Evolutionary conservation across 2,113 vertebrate genomes (phyloP).

Genomic region (Paratilapia polleni): DNA sequence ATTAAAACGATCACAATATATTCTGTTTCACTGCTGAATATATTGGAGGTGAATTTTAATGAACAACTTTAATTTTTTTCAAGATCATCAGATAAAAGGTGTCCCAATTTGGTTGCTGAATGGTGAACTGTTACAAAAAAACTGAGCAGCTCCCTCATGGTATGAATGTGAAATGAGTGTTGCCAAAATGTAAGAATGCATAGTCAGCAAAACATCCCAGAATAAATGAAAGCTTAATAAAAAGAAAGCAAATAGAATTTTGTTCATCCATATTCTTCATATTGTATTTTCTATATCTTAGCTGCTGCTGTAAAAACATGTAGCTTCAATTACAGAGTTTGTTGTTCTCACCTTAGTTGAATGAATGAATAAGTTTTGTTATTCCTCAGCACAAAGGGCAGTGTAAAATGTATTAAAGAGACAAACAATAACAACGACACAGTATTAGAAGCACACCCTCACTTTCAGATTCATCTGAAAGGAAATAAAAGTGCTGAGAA

Average conservation of each 20-base stretch:
- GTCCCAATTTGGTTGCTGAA: not conserved
- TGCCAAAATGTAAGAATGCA: conserved; percentile 31
- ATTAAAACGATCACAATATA: not conserved
- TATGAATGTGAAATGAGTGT: not conserved
- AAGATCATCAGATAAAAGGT: not conserved
- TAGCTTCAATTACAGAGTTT: conserved; percentile 4
- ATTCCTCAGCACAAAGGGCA: not conserved
- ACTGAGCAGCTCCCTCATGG: not conserved
- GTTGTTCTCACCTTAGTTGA: not conserved
- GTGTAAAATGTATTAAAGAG: not conserved
- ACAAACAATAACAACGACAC: conserved; percentile 4
- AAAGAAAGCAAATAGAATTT: conserved; percentile 32
- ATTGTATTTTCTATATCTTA: conserved; percentile 15
- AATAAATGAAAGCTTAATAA: conserved; percentile 20
- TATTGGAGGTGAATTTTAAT: too few relatives aligned
- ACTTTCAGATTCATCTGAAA: not conserved
- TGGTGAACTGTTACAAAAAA: not conserved
- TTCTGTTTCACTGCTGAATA: not conserved
- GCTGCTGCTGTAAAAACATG: conserved; percentile 11
- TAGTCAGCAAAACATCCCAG: conserved; percentile 26
- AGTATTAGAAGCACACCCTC: not conserved
- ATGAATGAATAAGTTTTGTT: not conserved
- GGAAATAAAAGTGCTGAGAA: not conserved
- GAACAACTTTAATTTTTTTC: accelerated
- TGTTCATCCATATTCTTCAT: conserved; percentile 34